Conservation (phyloP, 2,797 vertebrate genomes). For the Brachyrhaphis roseni region DNA sequence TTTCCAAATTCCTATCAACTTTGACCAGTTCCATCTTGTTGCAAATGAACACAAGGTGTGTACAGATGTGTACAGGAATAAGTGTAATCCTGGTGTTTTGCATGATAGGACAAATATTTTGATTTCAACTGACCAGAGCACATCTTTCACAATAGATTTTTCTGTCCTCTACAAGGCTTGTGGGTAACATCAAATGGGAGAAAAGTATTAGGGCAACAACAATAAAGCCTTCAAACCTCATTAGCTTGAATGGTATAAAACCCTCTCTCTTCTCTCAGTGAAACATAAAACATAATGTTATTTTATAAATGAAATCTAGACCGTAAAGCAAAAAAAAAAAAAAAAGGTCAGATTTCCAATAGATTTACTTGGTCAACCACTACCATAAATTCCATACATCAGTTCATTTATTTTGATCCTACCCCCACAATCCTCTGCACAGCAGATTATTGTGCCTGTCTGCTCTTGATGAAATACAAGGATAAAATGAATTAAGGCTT, state of each 20-base stretch:
- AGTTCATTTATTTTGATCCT: slow-evolving; percentile 35
- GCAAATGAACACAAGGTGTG: neutral
- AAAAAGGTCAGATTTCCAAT: neutral
- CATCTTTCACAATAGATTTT: neutral
- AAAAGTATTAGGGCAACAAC: neutral
- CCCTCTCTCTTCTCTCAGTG: neutral
- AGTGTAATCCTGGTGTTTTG: neutral
- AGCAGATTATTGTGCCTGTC: slow-evolving; percentile 67
- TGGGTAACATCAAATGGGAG: neutral
- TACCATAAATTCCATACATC: slow-evolving; percentile 33
- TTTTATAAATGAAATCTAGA: neutral
- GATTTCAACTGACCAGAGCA: neutral
- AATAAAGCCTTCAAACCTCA: neutral
- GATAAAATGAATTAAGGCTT: slow-evolving; percentile 73
- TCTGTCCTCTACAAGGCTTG: neutral
- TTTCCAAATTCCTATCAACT: neutral
- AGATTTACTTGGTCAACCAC: slow-evolving; percentile 8
- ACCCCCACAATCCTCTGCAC: slow-evolving; percentile 50
- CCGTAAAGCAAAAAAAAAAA: neutral
- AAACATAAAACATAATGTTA: neutral
- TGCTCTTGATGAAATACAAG: slow-evolving; percentile 60
- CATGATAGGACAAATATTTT: neutral
- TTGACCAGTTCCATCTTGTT: neutral
- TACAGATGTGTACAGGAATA: neutral
- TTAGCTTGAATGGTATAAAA: neutral